Percentiles rank a stretch among this genome's conserved stretches.
phyloP scores from a whole-genome alignment of 2,113 vertebrate species.

The Chaetorhynchus papuensis region DNA sequence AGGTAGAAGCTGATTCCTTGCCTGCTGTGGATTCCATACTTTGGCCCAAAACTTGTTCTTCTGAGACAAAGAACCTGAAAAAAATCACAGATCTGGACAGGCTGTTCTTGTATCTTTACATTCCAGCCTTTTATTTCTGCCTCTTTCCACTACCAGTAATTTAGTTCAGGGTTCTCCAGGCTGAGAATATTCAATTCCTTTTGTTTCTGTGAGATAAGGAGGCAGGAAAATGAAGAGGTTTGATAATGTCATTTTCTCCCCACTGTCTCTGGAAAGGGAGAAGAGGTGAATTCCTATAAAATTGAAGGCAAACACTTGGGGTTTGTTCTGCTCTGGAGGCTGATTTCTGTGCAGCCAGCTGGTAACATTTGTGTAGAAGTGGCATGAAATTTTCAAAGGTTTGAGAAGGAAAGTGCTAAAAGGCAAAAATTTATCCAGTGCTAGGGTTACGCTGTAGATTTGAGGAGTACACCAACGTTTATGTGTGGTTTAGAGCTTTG shows the following conservation, averaged over 20 bases:
- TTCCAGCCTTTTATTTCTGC: not conserved
- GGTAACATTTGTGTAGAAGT: not conserved
- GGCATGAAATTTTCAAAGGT: not conserved
- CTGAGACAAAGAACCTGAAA: not conserved
- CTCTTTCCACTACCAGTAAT: not conserved
- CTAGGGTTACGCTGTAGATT: no score
- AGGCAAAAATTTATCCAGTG: not conserved
- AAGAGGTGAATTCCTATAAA: not conserved
- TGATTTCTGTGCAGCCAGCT: not conserved
- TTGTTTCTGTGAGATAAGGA: not conserved
- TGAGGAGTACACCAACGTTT: not conserved
- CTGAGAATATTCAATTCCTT: not conserved
- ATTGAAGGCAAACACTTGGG: not conserved
- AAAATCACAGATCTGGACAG: not conserved
- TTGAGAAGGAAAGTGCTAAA: not conserved
- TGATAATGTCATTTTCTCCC: not conserved
- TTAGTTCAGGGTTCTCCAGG: not conserved
- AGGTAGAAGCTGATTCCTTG: not conserved
- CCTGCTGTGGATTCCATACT: not conserved
- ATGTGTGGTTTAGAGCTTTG: not conserved
- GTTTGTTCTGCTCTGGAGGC: not conserved
- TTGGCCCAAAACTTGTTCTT: not conserved
- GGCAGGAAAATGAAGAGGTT: not conserved
- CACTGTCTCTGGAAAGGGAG: not conserved
- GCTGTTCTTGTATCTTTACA: not conserved